Base-by-base conservation (phyloP, 2,113 vertebrate species). In the human (Homo sapiens) region DNA sequence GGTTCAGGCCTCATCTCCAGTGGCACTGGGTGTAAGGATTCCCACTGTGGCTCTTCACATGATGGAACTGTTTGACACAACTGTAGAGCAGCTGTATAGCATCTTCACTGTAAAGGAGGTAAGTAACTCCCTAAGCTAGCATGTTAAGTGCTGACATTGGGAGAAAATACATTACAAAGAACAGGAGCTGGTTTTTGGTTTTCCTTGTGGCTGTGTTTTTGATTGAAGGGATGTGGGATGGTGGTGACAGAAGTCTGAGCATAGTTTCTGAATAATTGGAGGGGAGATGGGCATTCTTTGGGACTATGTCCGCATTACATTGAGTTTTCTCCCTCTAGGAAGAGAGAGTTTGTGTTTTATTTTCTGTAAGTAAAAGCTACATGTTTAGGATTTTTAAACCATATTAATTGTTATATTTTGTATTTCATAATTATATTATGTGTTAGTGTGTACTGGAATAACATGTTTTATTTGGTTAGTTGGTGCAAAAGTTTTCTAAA, bases 401-500 rank as follows among this genome's bases (percentile, higher is more conserved):
- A 75, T 14, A 52, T 40, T n/a, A 45, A 75, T 8, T 52, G 17
- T 59, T 96, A 5, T 3, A n/a, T 64, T 72, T 87, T 22, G 2
- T 72, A 64, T 5, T 94, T 91, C 61, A 64, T 64, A 64, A 64
- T 85, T 96, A 76, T 38, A 17, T 89, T 94, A 92, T 38, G 38
- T 50, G 45, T 25, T 55, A 66, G 27, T 8, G 35, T 13, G 23
- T 59, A 6, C 14, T 68, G 17, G n/a, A 91, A 30, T 97, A 91
- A 97, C 20, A 5, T 12, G 43, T 95, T 50, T 97, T 95, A 10
- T 57, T 96, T 95, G 59, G 1, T 73, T 85, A 99, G 99, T 70
- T 98, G 97, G 97, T 98, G 13, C 97, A 98, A 88, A 98, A 98
- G 68, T 98, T 98, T 96, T 98, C 98, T 25, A 98, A 98, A 80